A percentile compares a stretch with the other conserved stretches of the same genome.
phyloP scores from a whole-genome alignment of 1,140 invertebrate genomes.

The Pygmarrhopalites habei region DNA sequence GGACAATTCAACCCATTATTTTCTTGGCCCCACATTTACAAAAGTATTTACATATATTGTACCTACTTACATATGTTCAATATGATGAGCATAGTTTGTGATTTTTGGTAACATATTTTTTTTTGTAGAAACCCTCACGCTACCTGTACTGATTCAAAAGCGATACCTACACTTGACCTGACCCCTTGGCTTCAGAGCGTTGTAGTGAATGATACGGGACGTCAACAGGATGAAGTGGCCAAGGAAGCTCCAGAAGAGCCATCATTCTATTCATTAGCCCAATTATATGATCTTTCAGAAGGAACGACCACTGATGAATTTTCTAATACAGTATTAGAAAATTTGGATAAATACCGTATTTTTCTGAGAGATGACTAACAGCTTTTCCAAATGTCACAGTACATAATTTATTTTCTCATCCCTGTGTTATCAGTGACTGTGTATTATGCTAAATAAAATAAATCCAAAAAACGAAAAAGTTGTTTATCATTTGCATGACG shows the following conservation, averaged over 20 bases:
- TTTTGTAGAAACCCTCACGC: slow-evolving; percentile 25
- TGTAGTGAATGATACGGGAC: neutral
- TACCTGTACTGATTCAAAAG: slow-evolving; percentile 17
- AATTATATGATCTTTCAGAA: neutral
- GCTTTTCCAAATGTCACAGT: too few relatives aligned
- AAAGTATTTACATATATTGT: slow-evolving; percentile 23
- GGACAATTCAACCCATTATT: slow-evolving; percentile 43
- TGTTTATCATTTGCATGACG: too few relatives aligned
- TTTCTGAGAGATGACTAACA: neutral
- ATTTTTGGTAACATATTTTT: neutral
- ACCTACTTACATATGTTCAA: neutral
- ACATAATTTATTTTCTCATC: too few relatives aligned
- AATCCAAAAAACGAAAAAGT: too few relatives aligned
- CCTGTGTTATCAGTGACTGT: too few relatives aligned
- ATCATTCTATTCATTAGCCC: slow-evolving; percentile 16
- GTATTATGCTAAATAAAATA: too few relatives aligned
- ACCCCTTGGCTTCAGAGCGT: slow-evolving; percentile 20
- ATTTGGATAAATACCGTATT: slow-evolving; percentile 5
- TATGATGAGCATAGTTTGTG: neutral
- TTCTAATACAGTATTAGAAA: slow-evolving; percentile 9
- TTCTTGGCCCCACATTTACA: slow-evolving; percentile 39
- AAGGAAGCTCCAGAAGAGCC: slow-evolving; percentile 14
- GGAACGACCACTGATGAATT: neutral
- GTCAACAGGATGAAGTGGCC: neutral
- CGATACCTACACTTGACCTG: slow-evolving; percentile 18